Conservation (phyloP, 1,140 invertebrate genomes). For the Anthonomus grandis region DNA sequence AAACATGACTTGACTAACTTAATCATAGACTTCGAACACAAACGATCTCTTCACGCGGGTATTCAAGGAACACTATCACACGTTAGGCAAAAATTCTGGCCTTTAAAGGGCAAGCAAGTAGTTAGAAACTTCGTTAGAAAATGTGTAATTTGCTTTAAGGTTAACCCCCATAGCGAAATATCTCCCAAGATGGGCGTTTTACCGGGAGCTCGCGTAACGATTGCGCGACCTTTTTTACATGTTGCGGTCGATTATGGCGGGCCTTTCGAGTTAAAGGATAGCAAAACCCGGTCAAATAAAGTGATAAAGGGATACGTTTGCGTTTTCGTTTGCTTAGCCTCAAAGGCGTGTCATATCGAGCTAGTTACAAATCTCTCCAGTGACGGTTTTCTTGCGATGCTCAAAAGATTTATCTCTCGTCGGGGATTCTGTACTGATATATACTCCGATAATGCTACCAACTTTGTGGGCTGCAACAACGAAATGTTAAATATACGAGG, state of each 20-base stretch:
- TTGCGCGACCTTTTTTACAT: constrained; percentile 39
- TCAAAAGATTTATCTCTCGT: constrained; percentile 39
- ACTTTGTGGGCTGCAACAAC: constrained; percentile 14
- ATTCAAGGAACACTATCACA: no score
- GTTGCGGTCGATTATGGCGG: constrained; percentile 29
- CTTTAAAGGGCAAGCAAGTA: constrained; percentile 25
- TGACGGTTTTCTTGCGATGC: constrained; percentile 12
- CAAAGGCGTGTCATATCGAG: constrained; percentile 14
- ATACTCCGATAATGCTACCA: constrained; percentile 29
- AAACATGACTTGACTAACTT: no score
- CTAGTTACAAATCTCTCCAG: constrained; percentile 6
- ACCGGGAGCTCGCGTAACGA: constrained; percentile 34
- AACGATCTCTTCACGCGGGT: no score
- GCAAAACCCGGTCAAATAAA: constrained; percentile 2
- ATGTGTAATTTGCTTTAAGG: constrained; percentile 32
- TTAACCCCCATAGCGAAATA: constrained; percentile 15
- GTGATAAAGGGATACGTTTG: constrained; percentile 15
- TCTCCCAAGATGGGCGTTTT: constrained; percentile 44
- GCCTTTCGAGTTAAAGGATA: constrained; percentile 18
- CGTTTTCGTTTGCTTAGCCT: constrained; percentile 21
- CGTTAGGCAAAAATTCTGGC: no score
- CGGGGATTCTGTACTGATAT: constrained; percentile 36
- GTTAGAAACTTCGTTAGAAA: constrained; percentile 30
- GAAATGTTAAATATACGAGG: background rate
- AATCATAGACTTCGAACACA: no score